Base-by-base conservation (phyloP, 1,140 invertebrate genomes). In the Bombus superbus region DNA sequence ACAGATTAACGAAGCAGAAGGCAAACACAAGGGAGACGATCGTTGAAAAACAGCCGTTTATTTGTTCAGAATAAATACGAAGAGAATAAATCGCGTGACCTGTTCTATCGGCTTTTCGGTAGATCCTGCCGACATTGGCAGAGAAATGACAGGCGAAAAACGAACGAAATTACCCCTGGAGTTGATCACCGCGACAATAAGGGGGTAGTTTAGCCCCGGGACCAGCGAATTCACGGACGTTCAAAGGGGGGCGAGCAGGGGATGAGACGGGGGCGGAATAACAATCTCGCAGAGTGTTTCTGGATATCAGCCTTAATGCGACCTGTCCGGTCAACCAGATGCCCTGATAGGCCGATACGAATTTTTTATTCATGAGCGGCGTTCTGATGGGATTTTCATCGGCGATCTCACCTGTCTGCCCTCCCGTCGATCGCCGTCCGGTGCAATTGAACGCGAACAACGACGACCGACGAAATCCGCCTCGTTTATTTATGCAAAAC, bases 241-340 rank as follows among this genome's bases (percentile, higher is more conserved):
- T 44, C 81, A 86, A 85, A 84, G 86, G 86, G 83, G n/a, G n/a
- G n/a, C 18, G 72, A 35, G 72, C 6, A 32, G 15, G 40, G 40
- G 40, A 81, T 66, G 78, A 77, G 83, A 38, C 62, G 35, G 81
- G 87, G 89, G 92, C 81, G 87, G 88, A 89, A 94, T 91, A 92
- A 94, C 93, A 94, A 94, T 94, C 92, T 94, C 92, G 83, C 88
- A 92, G 90, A 93, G 92, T 93, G 93, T 93, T 93, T 94, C 92
- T 89, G 92, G 90, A 93, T 93, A 94, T 93, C 91, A 90, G 80
- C 91, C 91, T 90, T 93, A 93, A 93, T 92, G 85, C 88, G 81
- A 83, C 81, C 87, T 91, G 91, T 93, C 92, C 91, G 92, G 92
- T 93, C 93, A 93, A 92, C 93, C 92, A 92, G 92, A 92, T 93